phyloP scores from a whole-genome alignment of 2,113 vertebrate genomes.

The Alouatta palliata region DNA sequence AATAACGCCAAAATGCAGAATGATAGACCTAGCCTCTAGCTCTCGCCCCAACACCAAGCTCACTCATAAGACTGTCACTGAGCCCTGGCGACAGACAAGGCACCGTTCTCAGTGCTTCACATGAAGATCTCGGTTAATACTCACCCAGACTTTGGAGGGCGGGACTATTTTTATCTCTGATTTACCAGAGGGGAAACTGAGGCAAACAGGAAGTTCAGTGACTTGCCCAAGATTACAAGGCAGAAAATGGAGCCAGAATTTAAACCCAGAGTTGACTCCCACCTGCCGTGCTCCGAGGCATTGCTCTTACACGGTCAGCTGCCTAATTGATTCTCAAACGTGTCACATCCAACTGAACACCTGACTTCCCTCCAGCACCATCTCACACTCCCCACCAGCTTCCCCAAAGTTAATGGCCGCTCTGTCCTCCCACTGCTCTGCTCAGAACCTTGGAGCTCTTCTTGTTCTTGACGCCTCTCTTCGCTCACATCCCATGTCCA shows the following conservation, averaged over 20 bases:
- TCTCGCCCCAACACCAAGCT: not conserved
- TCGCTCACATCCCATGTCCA: not conserved
- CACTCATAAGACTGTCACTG: fast-evolving
- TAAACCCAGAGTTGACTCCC: not conserved
- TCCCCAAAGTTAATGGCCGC: not conserved
- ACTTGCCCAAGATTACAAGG: not conserved
- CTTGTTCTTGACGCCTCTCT: not conserved
- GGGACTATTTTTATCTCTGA: not conserved
- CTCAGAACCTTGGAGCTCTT: no score
- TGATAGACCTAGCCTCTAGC: no score
- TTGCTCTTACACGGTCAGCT: not conserved
- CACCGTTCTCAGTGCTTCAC: not conserved
- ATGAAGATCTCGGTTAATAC: not conserved
- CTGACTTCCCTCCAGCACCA: not conserved
- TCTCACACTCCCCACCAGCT: not conserved
- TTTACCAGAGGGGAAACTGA: no score
- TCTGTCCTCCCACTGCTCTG: no score
- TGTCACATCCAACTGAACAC: not conserved
- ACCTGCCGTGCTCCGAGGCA: not conserved
- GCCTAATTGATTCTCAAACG: not conserved
- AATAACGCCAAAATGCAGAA: not conserved
- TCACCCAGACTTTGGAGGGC: not conserved
- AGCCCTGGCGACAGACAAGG: not conserved
- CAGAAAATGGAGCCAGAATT: not conserved
- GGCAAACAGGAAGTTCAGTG: no score